phyloP scores from a whole-genome alignment of 2,113 vertebrate genomes.

The Eurypyga helias region DNA sequence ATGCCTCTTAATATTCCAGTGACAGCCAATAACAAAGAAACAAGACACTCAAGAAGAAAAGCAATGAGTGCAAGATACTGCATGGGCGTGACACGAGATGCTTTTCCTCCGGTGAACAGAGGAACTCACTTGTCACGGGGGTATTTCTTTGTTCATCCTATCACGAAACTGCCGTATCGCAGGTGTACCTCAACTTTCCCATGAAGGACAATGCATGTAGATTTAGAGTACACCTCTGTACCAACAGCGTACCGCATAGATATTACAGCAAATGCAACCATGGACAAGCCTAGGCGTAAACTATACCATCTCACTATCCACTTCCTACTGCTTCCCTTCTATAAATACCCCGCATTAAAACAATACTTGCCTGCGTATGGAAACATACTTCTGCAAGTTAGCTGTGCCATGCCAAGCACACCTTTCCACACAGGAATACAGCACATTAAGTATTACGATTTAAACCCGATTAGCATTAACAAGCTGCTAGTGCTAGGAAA shows the following conservation, averaged over 20 bases:
- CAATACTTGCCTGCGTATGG: neutral
- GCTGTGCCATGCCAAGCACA: neutral
- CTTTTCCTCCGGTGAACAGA: neutral
- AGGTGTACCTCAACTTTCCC: neutral
- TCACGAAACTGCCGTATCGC: neutral
- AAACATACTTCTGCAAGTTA: neutral
- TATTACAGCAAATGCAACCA: neutral
- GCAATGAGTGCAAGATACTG: neutral
- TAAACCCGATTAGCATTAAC: neutral
- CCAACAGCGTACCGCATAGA: fast-evolving
- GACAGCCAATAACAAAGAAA: neutral
- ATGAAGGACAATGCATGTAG: neutral
- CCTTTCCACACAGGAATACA: neutral
- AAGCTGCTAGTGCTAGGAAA: neutral
- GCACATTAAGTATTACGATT: neutral
- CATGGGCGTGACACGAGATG: fast-evolving
- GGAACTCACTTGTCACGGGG: neutral
- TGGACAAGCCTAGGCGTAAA: neutral
- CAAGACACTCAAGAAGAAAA: neutral
- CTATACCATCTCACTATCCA: neutral
- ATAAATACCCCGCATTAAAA: neutral
- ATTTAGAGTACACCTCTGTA: neutral
- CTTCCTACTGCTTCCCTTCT: neutral
- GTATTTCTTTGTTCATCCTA: neutral
- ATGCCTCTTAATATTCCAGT: neutral